A percentile compares a stretch with the other conserved stretches of the same genome.
Conservation (phyloP, 2,888 invertebrate species). For the Cheiracanthium punctorium region DNA sequence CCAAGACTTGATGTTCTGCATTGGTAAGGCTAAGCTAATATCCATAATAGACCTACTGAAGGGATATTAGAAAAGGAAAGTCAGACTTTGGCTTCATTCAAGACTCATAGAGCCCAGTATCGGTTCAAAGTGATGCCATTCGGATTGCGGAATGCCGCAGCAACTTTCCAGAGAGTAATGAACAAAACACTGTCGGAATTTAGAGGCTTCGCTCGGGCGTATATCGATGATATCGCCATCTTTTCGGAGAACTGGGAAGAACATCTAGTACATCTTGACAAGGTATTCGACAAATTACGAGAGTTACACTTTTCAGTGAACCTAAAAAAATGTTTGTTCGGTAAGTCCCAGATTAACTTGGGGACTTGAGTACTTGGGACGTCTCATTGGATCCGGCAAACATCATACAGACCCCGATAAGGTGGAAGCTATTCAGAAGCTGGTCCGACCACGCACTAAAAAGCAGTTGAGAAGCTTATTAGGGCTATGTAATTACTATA, state of each 20-base stretch:
- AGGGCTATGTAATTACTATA: too few relatives aligned
- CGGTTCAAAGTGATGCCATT: neutral
- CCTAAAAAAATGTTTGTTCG: neutral
- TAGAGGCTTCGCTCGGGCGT: too few relatives aligned
- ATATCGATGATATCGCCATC: neutral
- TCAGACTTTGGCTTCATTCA: too few relatives aligned
- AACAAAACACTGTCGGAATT: too few relatives aligned
- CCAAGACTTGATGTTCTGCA: too few relatives aligned
- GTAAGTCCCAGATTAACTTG: neutral
- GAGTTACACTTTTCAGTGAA: neutral
- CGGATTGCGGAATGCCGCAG: neutral
- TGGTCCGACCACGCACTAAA: too few relatives aligned
- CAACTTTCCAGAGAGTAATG: constrained; percentile 5
- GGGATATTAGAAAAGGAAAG: too few relatives aligned
- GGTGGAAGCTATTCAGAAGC: too few relatives aligned
- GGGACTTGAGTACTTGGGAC: neutral
- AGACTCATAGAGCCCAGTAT: neutral
- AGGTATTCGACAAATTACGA: neutral
- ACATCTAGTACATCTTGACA: neutral
- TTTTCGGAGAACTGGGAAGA: neutral
- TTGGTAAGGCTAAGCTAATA: too few relatives aligned
- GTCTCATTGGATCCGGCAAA: neutral
- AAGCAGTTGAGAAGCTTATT: too few relatives aligned
- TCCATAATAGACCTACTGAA: too few relatives aligned
- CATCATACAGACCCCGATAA: neutral